Evolutionary conservation across 2,113 vertebrate species (phyloP).

Genomic region (Nothoprocta pentlandii): DNA sequence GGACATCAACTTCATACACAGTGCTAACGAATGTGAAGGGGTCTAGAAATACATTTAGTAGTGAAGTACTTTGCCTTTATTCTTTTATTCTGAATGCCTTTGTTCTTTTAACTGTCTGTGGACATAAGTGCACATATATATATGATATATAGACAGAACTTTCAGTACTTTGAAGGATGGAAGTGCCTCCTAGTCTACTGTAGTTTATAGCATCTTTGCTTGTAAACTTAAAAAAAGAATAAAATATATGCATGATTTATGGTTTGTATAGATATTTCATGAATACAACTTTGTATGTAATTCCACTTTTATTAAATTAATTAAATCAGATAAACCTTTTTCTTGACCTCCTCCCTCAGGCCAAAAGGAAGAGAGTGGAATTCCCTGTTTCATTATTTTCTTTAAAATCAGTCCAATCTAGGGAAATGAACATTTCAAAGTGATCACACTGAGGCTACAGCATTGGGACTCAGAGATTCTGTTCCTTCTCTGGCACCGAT

Average conservation of each 20-base stretch:
- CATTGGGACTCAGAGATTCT: fast-evolving
- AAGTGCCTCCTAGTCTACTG: not conserved
- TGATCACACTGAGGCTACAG: fast-evolving
- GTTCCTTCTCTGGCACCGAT: fast-evolving
- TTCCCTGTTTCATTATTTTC: not conserved
- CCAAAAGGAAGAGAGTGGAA: not conserved
- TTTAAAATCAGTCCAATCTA: conserved; percentile 34
- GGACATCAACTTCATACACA: not conserved
- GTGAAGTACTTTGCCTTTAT: not conserved
- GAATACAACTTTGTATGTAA: not conserved
- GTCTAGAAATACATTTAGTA: not conserved
- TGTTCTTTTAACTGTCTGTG: not conserved
- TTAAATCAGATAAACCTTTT: not conserved
- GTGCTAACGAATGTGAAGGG: not conserved
- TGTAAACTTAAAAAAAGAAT: not conserved
- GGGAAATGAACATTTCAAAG: conserved; percentile 42
- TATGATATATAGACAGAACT: not conserved
- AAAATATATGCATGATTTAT: not conserved
- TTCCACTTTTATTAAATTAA: conserved; percentile 35
- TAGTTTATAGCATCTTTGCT: not conserved
- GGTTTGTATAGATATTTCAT: not conserved
- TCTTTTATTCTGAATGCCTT: not conserved
- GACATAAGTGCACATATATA: not conserved
- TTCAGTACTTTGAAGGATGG: not conserved
- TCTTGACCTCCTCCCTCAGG: conserved; percentile 13